Evolutionary conservation across 53 echinoderm and acorn worm genomes (phyloP).

Genomic region (Holothuria scabra): DNA sequence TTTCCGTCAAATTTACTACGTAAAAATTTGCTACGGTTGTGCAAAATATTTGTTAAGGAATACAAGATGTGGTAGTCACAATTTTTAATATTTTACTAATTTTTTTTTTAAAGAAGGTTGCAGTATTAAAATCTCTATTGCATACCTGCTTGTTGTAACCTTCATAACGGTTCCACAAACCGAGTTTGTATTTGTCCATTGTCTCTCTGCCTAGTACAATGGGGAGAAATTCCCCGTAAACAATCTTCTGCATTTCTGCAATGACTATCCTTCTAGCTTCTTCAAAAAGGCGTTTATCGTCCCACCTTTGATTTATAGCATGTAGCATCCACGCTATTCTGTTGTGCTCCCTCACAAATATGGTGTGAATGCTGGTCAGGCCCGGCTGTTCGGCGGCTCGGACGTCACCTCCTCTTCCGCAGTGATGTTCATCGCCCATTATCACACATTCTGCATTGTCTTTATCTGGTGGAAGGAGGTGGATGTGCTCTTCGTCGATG

Average conservation of each 20-base stretch:
- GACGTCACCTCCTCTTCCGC: conserved; percentile 74
- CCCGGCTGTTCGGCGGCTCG: conserved; percentile 81
- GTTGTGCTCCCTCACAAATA: conserved; percentile 74
- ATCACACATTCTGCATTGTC: conserved; percentile 44
- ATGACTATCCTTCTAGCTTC: conserved; percentile 74
- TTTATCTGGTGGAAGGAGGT: conserved; percentile 44
- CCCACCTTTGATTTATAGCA: conserved; percentile 67
- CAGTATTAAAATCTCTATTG: too few species aligned
- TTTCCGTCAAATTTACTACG: too few species aligned
- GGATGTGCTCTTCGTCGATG: conserved; percentile 34
- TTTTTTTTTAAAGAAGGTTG: too few species aligned
- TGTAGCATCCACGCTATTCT: conserved; percentile 53
- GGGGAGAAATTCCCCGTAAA: conserved; percentile 84
- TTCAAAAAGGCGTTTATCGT: conserved; percentile 57
- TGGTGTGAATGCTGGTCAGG: conserved; percentile 70
- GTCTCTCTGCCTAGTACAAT: conserved; percentile 57
- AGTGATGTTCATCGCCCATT: conserved; percentile 31
- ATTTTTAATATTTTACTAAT: too few species aligned
- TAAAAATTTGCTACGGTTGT: too few species aligned
- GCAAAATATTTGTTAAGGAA: too few species aligned
- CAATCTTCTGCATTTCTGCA: conserved; percentile 73
- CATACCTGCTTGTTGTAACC: conserved; percentile 41
- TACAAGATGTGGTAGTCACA: too few species aligned
- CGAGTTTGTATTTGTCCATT: conserved; percentile 40
- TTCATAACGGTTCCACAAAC: conserved; percentile 10